These are phyloP conservation scores for Hemiscyllium ocellatum DNA, from an alignment of 2,113 vertebrate species.

Conservation along the genomic window DNA sequence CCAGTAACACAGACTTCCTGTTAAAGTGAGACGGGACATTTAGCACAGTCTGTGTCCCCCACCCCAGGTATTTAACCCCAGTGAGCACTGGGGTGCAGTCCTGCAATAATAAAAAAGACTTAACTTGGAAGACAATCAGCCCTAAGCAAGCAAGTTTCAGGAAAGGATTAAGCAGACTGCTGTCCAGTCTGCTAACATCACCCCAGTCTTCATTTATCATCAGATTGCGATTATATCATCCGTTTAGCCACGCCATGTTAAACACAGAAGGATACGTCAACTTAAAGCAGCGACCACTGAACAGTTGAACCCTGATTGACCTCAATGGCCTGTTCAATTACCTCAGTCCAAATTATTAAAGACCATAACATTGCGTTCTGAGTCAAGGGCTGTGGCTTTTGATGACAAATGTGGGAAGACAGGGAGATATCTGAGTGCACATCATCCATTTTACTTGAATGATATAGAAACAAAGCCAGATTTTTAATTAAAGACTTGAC, in stretches of 20 bases:
- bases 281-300: background rate
- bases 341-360: background rate
- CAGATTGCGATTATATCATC: background rate
- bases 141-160: background rate
- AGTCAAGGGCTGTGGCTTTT: too few relatives aligned
- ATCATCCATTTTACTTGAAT: background rate
- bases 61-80: background rate
- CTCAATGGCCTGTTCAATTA: background rate
- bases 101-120: background rate
- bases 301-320: background rate
- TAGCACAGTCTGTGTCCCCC: background rate
- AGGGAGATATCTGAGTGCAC: background rate
- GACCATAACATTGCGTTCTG: background rate
- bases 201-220: background rate
- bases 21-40: background rate
- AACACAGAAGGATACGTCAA: background rate
- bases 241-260: background rate
- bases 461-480: background rate
- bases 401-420: background rate
- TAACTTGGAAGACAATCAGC: background rate
- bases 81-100: background rate
- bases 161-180: background rate
- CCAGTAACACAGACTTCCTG: background rate
- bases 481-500: background rate
- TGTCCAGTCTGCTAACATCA: background rate